Conservation (phyloP, 2,113 vertebrate species). For the Deroptyus accipitrinus region DNA sequence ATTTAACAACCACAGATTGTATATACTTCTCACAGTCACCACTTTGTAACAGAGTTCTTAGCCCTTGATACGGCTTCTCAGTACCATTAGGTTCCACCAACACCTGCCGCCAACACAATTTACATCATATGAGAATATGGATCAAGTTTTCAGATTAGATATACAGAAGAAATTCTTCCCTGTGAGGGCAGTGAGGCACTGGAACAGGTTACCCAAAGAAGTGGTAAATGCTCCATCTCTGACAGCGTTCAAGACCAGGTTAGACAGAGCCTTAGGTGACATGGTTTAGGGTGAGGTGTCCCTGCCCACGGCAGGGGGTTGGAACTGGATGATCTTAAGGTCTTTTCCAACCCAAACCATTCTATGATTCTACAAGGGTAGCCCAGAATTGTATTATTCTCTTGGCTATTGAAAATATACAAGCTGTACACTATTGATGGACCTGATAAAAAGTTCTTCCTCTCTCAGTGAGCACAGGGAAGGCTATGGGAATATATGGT, state of each 20-base stretch:
- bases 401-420: not conserved
- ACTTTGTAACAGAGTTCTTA: not conserved
- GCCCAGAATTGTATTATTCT: not conserved
- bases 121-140: not conserved
- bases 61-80: not conserved
- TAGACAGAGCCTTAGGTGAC: not conserved
- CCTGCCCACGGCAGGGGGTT: not conserved
- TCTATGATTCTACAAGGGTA: not conserved
- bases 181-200: not conserved
- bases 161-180: not conserved
- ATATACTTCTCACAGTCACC: not conserved
- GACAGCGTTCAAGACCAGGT: not conserved
- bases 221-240: not conserved
- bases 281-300: not conserved
- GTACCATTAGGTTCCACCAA: not conserved
- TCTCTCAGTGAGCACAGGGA: not conserved
- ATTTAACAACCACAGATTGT: not conserved
- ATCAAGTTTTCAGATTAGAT: not conserved
- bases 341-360: not conserved
- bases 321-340: not conserved
- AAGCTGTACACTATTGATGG: not conserved
- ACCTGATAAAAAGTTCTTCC: not conserved
- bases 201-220: not conserved
- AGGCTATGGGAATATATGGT: rapidly evolving
- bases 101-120: not conserved